Evolutionary conservation across 2,113 vertebrate species (phyloP).

Genomic region (Thunnus maccoyii): DNA sequence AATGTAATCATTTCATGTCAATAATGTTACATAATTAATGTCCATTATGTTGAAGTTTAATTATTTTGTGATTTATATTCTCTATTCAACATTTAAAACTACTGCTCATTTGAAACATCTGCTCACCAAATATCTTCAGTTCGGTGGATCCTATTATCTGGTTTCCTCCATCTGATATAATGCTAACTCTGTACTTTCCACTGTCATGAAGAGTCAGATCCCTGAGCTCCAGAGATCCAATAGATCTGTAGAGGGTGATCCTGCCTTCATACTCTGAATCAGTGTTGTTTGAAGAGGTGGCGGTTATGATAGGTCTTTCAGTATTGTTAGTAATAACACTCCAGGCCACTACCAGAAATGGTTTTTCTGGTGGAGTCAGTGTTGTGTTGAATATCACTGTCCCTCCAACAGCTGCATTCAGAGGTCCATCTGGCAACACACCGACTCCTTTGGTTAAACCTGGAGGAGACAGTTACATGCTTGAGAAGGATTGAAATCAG

Average conservation of each 20-base stretch:
- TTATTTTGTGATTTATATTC: too few species aligned
- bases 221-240: conserved; percentile 70
- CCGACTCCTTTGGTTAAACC: conserved; percentile 53
- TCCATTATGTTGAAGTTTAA: too few species aligned
- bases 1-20: too few species aligned
- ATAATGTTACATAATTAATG: too few species aligned
- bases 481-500: too few species aligned
- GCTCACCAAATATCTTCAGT: conserved; percentile 27
- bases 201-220: conserved; percentile 44
- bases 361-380: not conserved
- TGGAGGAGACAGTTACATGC: conserved; percentile 20
- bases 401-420: conserved; percentile 33
- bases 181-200: not conserved
- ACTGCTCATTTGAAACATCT: not conserved
- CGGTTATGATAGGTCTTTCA: conserved; percentile 3
- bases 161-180: accelerated
- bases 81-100: too few species aligned
- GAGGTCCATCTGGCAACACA: conserved; percentile 45
- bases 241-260: conserved; percentile 16
- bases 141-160: accelerated
- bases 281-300: accelerated
- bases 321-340: accelerated
- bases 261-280: not conserved
- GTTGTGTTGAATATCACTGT: conserved; percentile 45
- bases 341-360: accelerated